phyloP scores from a whole-genome alignment of 2,797 vertebrate species.

The Sebastes matsubarae region DNA sequence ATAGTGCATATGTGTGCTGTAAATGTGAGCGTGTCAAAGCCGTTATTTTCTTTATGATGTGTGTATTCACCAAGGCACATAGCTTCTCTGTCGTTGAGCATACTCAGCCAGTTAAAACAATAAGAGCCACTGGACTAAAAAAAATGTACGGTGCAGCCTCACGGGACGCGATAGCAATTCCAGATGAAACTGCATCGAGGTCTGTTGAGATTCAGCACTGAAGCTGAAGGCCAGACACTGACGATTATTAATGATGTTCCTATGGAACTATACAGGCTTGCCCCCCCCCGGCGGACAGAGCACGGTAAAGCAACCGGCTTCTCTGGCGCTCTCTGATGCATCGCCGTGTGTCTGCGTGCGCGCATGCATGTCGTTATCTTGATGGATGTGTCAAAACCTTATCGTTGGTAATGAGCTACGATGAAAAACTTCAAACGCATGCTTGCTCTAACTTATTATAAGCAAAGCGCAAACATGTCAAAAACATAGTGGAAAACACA shows the following conservation, averaged over 20 bases:
- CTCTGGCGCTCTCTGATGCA: slow-evolving; percentile 30
- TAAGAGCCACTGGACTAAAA: slow-evolving; percentile 71
- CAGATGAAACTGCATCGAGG: slow-evolving; percentile 64
- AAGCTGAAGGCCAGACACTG: slow-evolving; percentile 72
- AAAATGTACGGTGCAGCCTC: slow-evolving; percentile 67
- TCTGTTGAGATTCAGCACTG: slow-evolving; percentile 57
- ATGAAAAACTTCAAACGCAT: slow-evolving; percentile 55
- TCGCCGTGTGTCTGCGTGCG: slow-evolving; percentile 26
- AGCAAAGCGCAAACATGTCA: slow-evolving; percentile 65
- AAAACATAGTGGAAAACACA: slow-evolving; percentile 61
- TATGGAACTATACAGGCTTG: slow-evolving; percentile 69
- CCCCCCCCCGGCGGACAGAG: slow-evolving; percentile 45
- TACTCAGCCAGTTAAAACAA: slow-evolving; percentile 79
- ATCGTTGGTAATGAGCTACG: slow-evolving; percentile 56
- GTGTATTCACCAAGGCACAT: slow-evolving; percentile 84
- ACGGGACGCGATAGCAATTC: slow-evolving; percentile 68
- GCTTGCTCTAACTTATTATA: slow-evolving; percentile 60
- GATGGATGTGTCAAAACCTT: slow-evolving; percentile 44
- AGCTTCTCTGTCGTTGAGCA: slow-evolving; percentile 76
- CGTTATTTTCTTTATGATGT: slow-evolving; percentile 58
- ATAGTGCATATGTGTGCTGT: slow-evolving; percentile 32
- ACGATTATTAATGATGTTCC: slow-evolving; percentile 78
- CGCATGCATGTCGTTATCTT: slow-evolving; percentile 45
- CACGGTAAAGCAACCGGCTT: slow-evolving; percentile 44
- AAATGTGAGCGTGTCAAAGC: slow-evolving; percentile 39